phyloP scores from a whole-genome alignment of 2,797 vertebrate genomes.

The Cynopterus sphinx region DNA sequence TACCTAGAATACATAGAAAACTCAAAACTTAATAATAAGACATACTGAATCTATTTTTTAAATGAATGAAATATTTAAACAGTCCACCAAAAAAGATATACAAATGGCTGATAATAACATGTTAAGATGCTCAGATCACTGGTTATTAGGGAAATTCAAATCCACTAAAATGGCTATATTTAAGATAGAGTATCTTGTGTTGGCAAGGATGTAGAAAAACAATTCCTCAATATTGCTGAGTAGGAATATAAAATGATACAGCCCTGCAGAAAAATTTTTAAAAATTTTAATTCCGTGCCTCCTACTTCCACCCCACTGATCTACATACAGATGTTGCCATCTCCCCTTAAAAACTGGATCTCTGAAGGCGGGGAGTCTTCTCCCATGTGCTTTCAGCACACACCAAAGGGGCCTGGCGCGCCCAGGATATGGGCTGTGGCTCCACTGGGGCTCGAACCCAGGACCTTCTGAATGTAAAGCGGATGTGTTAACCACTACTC shows the following conservation, averaged over 20 bases:
- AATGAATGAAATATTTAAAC: not conserved
- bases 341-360: too few species aligned
- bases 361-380: too few species aligned
- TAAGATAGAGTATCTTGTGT: not conserved
- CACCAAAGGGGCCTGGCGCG: too few species aligned
- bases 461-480: constrained; percentile 87
- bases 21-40: not conserved
- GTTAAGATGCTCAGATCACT: not conserved
- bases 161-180: not conserved
- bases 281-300: too few species aligned
- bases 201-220: not conserved
- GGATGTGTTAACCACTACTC: constrained; percentile 89
- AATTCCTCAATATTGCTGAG: not conserved
- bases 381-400: too few species aligned
- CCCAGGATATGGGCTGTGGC: constrained; percentile 35
- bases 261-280: not conserved
- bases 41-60: not conserved
- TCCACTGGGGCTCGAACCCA: constrained; percentile 88
- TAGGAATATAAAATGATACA: not conserved
- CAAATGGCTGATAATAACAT: not conserved
- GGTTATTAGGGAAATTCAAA: not conserved
- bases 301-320: too few species aligned
- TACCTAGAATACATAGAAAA: not conserved
- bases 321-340: too few species aligned
- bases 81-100: not conserved